Percentiles rank a stretch among this genome's conserved stretches.
Conservation (phyloP, 2,888 invertebrate genomes). For the Melolontha melolontha region DNA sequence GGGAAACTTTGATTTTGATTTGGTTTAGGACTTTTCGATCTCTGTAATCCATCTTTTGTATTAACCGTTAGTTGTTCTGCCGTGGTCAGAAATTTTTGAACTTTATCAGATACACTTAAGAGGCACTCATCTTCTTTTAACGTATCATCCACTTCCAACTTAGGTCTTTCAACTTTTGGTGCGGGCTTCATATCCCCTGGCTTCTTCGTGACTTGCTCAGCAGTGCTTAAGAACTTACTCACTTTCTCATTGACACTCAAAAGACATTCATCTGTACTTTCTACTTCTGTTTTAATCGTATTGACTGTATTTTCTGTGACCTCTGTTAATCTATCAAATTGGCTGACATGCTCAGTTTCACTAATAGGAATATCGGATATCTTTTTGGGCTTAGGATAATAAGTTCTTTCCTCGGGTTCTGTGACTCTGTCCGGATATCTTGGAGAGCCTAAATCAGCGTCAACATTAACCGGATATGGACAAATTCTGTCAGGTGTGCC, state of each 20-base stretch:
- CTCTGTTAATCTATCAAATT: constrained; percentile 29
- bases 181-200: constrained; percentile 58
- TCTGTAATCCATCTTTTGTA: constrained; percentile 49
- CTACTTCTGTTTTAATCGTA: constrained; percentile 57
- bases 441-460: constrained; percentile 71
- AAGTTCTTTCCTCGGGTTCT: constrained; percentile 77
- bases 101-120: constrained; percentile 77
- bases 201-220: constrained; percentile 60
- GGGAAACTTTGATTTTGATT: not conserved
- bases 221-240: constrained; percentile 61
- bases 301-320: constrained; percentile 41
- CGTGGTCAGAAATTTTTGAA: constrained; percentile 73
- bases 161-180: constrained; percentile 63
- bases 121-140: constrained; percentile 74
- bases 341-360: constrained; percentile 69
- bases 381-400: constrained; percentile 61
- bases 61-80: constrained; percentile 62
- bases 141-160: constrained; percentile 69
- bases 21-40: constrained; percentile 58
- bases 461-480: constrained; percentile 73
- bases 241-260: constrained; percentile 72
- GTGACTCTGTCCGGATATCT: constrained; percentile 80
- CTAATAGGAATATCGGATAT: constrained; percentile 67
- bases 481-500: constrained; percentile 80
- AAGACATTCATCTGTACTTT: constrained; percentile 67